Conservation (phyloP, 2,113 vertebrate genomes). For the Todiramphus chloris region DNA sequence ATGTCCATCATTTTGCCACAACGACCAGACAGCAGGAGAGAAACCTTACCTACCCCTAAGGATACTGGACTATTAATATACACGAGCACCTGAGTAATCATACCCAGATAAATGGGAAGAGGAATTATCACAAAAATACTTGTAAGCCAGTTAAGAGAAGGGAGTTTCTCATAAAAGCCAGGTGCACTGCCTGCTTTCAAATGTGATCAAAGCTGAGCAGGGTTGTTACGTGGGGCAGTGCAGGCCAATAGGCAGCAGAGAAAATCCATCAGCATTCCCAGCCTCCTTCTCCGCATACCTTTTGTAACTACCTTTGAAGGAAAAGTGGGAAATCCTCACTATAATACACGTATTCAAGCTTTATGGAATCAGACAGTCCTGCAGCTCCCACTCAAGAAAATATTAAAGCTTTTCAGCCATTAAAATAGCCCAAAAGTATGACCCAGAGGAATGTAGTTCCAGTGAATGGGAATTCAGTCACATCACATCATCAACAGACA, state of each 20-base stretch:
- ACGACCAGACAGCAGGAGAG: neutral
- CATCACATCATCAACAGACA: neutral
- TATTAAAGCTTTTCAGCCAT: neutral
- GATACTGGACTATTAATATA: neutral
- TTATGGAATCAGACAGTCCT: neutral
- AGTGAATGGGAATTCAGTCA: neutral
- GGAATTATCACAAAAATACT: neutral
- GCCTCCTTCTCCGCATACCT: neutral
- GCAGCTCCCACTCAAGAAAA: neutral
- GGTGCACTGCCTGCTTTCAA: neutral
- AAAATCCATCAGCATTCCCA: neutral
- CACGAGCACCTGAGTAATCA: neutral
- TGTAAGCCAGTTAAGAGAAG: neutral
- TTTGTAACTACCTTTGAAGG: neutral
- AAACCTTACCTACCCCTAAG: neutral
- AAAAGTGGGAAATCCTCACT: neutral
- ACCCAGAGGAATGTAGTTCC: neutral
- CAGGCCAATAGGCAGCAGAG: neutral
- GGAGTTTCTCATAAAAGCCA: neutral
- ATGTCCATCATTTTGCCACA: neutral
- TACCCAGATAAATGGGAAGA: neutral
- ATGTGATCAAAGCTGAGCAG: neutral
- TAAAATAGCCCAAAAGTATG: neutral
- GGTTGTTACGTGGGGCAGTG: neutral
- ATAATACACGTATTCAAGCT: neutral